These are phyloP conservation scores for Phyllotreta striolata DNA, from an alignment of 2,888 invertebrate genomes.

Conservation along the genomic window DNA sequence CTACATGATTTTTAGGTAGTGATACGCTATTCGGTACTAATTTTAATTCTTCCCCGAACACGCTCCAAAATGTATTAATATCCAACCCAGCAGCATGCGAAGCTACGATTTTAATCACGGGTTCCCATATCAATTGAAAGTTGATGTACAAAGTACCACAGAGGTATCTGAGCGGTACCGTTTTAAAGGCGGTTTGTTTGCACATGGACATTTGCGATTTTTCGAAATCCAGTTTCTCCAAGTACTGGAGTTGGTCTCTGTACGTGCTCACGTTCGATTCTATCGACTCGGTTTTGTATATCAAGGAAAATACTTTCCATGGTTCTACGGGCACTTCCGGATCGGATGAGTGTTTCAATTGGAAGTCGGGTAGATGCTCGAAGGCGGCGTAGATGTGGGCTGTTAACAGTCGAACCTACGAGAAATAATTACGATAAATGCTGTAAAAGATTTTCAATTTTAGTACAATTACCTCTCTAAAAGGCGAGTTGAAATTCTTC, in stretches of 20 bases:
- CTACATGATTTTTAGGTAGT: slow-evolving; percentile 43
- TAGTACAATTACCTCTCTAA: slow-evolving; percentile 73
- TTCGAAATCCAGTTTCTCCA: slow-evolving; percentile 77
- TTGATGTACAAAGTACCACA: slow-evolving; percentile 85
- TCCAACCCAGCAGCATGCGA: slow-evolving; percentile 73
- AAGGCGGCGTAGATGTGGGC: slow-evolving; percentile 79
- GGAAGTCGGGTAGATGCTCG: slow-evolving; percentile 65
- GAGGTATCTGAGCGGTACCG: slow-evolving; percentile 78
- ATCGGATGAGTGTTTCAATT: slow-evolving; percentile 54
- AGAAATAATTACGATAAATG: no score
- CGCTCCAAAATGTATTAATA: slow-evolving; percentile 74
- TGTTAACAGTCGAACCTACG: slow-evolving; percentile 75
- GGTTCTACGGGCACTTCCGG: slow-evolving; percentile 59
- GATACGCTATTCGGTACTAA: slow-evolving; percentile 63
- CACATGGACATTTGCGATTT: slow-evolving; percentile 65
- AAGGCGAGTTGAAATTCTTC: slow-evolving; percentile 72
- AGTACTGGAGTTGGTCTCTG: slow-evolving; percentile 75
- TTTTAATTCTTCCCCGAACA: slow-evolving; percentile 70
- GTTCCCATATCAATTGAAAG: slow-evolving; percentile 88
- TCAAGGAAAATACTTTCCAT: slow-evolving; percentile 71
- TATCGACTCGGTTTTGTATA: slow-evolving; percentile 75
- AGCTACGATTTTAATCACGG: slow-evolving; percentile 77
- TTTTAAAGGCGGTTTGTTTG: slow-evolving; percentile 67
- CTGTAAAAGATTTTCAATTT: no score
- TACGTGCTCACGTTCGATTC: slow-evolving; percentile 80